These are phyloP conservation scores for Oceanites oceanicus DNA, from an alignment of 2,113 vertebrate species.

Conservation along the genomic window DNA sequence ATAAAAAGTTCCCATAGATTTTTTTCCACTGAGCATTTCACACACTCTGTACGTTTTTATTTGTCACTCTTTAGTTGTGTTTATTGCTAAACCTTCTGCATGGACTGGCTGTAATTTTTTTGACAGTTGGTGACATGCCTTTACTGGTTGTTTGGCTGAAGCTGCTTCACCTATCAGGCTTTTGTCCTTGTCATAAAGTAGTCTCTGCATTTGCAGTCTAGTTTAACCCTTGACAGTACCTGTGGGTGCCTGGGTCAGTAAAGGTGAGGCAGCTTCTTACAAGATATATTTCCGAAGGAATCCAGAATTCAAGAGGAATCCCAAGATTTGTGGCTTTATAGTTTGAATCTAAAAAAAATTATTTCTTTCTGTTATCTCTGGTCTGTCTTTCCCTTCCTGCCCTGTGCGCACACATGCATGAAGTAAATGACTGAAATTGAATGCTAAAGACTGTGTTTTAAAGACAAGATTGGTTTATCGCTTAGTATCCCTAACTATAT, in stretches of 20 bases:
- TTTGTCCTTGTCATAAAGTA: neutral
- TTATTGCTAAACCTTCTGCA: neutral
- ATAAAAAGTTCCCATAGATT: slow-evolving; percentile 34
- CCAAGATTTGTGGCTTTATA: neutral
- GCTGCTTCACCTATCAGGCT: slow-evolving; percentile 21
- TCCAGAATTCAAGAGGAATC: neutral
- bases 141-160: slow-evolving; percentile 13
- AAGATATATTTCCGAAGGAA: neutral
- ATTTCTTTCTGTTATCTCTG: neutral
- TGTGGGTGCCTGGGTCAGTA: neutral
- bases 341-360: neutral
- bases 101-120: slow-evolving; percentile 8
- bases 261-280: neutral
- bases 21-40: neutral
- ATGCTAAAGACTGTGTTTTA: neutral
- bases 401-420: accelerated
- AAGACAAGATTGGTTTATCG: neutral
- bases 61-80: neutral
- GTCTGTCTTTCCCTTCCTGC: neutral
- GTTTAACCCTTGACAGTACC: neutral
- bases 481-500: neutral
- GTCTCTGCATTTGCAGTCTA: neutral
- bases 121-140: slow-evolving; percentile 47
- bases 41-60: neutral
- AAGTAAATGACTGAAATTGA: neutral